These are phyloP conservation scores for Noctuana brunneofusca DNA, from an alignment of 2,888 invertebrate species.

Conservation along the genomic window DNA sequence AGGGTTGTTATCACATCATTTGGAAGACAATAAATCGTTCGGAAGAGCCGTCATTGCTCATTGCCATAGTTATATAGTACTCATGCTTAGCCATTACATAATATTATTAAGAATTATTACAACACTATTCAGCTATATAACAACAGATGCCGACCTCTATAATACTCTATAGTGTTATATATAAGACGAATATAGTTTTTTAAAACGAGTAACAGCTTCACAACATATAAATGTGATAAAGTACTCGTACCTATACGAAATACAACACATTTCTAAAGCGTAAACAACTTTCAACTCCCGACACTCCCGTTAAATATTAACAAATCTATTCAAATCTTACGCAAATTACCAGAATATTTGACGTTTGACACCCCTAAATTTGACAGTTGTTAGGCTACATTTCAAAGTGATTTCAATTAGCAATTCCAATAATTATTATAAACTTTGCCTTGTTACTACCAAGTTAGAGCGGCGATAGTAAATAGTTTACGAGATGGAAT, in stretches of 20 bases:
- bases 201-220: too few species aligned
- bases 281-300: neutral
- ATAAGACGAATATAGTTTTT: too few species aligned
- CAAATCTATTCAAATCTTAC: slow-evolving; percentile 5
- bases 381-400: slow-evolving; percentile 35
- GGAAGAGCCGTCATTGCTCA: neutral
- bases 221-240: too few species aligned
- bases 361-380: slow-evolving; percentile 23
- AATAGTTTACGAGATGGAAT: slow-evolving; percentile 10
- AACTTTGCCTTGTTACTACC: slow-evolving; percentile 22
- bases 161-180: too few species aligned
- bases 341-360: slow-evolving; percentile 4
- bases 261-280: neutral
- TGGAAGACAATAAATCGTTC: neutral
- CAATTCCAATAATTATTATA: slow-evolving; percentile 36
- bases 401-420: slow-evolving; percentile 41
- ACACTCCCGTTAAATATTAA: neutral
- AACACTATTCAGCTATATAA: too few species aligned
- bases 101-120: too few species aligned
- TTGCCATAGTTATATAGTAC: too few species aligned
- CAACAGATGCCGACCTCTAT: too few species aligned
- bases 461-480: slow-evolving; percentile 14
- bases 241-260: neutral
- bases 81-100: too few species aligned
- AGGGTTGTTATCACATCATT: neutral